phyloP scores from a whole-genome alignment of 2,797 vertebrate species.

The Paratrypauchen microcephalus region DNA sequence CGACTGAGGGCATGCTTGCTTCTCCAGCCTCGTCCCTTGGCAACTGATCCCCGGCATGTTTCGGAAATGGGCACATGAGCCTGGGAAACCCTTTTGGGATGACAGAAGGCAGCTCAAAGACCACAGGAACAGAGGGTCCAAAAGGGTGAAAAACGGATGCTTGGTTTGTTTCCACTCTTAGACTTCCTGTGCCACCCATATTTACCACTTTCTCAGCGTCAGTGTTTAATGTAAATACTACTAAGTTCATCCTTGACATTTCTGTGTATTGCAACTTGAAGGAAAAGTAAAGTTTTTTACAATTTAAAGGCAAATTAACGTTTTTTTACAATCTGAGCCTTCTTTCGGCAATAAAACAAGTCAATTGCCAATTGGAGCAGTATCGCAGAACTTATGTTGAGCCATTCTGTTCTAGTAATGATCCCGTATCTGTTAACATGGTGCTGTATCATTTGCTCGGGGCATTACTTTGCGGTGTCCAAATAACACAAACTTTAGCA shows the following conservation, averaged over 20 bases:
- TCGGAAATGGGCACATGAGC: slow-evolving; percentile 73
- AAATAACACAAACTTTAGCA: too few species aligned
- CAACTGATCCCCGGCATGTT: slow-evolving; percentile 70
- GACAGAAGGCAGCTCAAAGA: slow-evolving; percentile 59
- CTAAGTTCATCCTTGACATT: background rate
- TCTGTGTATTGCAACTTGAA: background rate
- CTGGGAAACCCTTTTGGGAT: slow-evolving; percentile 76
- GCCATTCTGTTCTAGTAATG: too few species aligned
- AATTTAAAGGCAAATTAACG: too few species aligned
- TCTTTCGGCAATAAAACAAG: too few species aligned
- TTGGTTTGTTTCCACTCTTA: slow-evolving; percentile 17
- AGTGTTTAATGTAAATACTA: background rate
- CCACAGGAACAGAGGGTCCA: slow-evolving; percentile 73
- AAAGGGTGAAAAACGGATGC: slow-evolving; percentile 48
- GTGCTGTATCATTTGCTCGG: too few species aligned
- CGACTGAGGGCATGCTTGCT: slow-evolving; percentile 66
- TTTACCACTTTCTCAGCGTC: slow-evolving; percentile 16
- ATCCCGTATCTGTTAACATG: too few species aligned
- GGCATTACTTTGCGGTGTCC: too few species aligned
- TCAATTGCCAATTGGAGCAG: too few species aligned
- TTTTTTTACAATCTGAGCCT: too few species aligned
- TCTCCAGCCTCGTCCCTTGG: slow-evolving; percentile 72
- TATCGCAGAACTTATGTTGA: too few species aligned
- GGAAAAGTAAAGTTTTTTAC: too few species aligned
- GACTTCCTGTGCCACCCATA: slow-evolving; percentile 51